Evolutionary conservation across 2,888 invertebrate species (phyloP).

Genomic region (Pediacus dermestoides): DNA sequence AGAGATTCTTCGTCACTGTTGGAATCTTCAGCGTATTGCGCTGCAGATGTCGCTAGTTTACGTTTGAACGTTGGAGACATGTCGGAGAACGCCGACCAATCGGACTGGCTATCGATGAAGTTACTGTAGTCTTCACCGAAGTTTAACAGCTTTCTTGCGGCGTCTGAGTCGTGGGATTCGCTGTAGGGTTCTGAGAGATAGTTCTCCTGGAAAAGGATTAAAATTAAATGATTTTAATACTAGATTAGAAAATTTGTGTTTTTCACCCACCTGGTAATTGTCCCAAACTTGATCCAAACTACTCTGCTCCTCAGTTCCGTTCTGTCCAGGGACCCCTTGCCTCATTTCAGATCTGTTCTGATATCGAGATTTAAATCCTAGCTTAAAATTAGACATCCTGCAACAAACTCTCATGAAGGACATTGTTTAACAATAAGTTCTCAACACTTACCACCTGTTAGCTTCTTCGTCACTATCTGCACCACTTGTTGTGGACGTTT

Average conservation of each 20-base stretch:
- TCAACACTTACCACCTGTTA: constrained; percentile 38
- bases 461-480: constrained; percentile 66
- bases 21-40: constrained; percentile 36
- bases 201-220: constrained; percentile 66
- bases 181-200: constrained; percentile 89
- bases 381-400: constrained; percentile 61
- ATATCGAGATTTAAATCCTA: constrained; percentile 54
- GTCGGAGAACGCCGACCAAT: constrained; percentile 68
- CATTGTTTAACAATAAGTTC: background rate
- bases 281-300: constrained; percentile 94
- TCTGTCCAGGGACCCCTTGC: constrained; percentile 54
- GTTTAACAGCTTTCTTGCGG: constrained; percentile 75
- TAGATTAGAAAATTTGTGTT: constrained; percentile 7
- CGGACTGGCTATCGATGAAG: constrained; percentile 85
- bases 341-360: constrained; percentile 44
- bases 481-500: constrained; percentile 61
- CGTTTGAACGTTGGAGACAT: constrained; percentile 50
- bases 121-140: constrained; percentile 90
- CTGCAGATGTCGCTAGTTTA: constrained; percentile 23
- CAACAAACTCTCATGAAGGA: constrained; percentile 9
- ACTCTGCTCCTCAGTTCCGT: constrained; percentile 70
- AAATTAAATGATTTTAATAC: constrained; percentile 10
- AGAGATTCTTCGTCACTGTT: constrained; percentile 46
- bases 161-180: constrained; percentile 81
- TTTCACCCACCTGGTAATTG: constrained; percentile 72